A percentile compares a stretch with the other conserved stretches of the same genome.
Evolutionary conservation across 1,140 invertebrate genomes (phyloP).

Genomic region (Antheraea pernyi): DNA sequence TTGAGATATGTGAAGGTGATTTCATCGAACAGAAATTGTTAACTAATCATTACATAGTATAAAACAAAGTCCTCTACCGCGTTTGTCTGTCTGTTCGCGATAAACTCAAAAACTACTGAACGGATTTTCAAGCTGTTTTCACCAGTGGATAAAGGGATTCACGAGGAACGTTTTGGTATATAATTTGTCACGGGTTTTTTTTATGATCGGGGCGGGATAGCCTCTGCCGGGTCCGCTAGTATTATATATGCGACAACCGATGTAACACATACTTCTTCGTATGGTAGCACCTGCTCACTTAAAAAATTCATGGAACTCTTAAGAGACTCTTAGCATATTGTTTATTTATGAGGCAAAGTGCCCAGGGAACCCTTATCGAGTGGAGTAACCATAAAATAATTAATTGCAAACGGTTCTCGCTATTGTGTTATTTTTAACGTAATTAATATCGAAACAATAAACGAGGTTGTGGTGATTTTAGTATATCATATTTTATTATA

Average conservation of each 20-base stretch:
- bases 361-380: not conserved
- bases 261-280: not conserved
- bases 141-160: too few species aligned
- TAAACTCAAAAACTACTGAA: too few species aligned
- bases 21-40: not conserved
- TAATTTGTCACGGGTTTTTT: too few species aligned
- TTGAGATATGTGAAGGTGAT: not conserved
- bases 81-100: too few species aligned
- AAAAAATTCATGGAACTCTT: conserved; percentile 1
- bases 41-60: too few species aligned
- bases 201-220: too few species aligned
- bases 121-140: too few species aligned
- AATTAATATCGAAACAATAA: too few species aligned
- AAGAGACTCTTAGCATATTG: not conserved
- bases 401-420: not conserved
- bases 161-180: too few species aligned
- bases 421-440: not conserved
- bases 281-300: conserved; percentile 1
- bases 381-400: not conserved
- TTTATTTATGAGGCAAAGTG: not conserved
- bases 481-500: not conserved
- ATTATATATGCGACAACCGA: too few species aligned
- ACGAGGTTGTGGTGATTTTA: not conserved
- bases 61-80: too few species aligned
- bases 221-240: too few species aligned